phyloP scores from a whole-genome alignment of 2,797 vertebrate genomes.

The Semaprochilodus insignis region DNA sequence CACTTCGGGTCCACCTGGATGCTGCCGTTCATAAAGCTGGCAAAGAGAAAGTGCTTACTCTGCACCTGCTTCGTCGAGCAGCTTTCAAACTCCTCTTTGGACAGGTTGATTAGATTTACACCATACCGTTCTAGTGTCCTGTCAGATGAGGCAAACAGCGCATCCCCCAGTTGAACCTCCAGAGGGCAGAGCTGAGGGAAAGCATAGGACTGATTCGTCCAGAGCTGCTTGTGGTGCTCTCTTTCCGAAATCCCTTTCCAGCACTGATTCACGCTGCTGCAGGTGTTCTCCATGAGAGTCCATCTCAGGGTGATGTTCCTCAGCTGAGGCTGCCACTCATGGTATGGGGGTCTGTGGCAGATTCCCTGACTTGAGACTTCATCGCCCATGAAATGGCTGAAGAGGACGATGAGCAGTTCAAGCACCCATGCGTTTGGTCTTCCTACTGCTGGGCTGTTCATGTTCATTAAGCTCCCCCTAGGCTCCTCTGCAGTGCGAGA shows the following conservation, averaged over 20 bases:
- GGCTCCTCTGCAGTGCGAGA: slow-evolving; percentile 27
- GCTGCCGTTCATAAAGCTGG: slow-evolving; percentile 70
- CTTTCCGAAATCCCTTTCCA: slow-evolving; percentile 66
- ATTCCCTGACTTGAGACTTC: slow-evolving; percentile 64
- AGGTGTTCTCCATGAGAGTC: slow-evolving; percentile 79
- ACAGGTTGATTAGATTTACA: slow-evolving; percentile 82
- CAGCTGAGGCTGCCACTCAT: slow-evolving; percentile 76
- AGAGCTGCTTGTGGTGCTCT: slow-evolving; percentile 45
- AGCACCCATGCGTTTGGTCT: slow-evolving; percentile 57
- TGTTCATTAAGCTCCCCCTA: slow-evolving; percentile 45
- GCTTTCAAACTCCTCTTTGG: slow-evolving; percentile 78
- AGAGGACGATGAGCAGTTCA: slow-evolving; percentile 54
- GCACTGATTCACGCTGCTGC: slow-evolving; percentile 74
- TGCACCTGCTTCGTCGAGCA: slow-evolving; percentile 67
- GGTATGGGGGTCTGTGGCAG: slow-evolving; percentile 68
- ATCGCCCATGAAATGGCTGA: slow-evolving; percentile 49
- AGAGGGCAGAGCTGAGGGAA: slow-evolving; percentile 86
- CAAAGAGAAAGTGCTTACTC: slow-evolving; percentile 76
- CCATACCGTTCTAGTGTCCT: slow-evolving; percentile 76
- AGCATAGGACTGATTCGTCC: slow-evolving; percentile 51
- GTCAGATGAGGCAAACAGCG: slow-evolving; percentile 78
- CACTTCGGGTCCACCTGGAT: slow-evolving; percentile 76
- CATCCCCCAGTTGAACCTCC: slow-evolving; percentile 84
- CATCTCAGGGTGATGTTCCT: slow-evolving; percentile 76
- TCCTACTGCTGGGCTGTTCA: slow-evolving; percentile 19